Evolutionary conservation across 2,113 vertebrate species (phyloP), one percentile per base, ranked within the genome.

Genomic region (Otolemur garnettii): DNA sequence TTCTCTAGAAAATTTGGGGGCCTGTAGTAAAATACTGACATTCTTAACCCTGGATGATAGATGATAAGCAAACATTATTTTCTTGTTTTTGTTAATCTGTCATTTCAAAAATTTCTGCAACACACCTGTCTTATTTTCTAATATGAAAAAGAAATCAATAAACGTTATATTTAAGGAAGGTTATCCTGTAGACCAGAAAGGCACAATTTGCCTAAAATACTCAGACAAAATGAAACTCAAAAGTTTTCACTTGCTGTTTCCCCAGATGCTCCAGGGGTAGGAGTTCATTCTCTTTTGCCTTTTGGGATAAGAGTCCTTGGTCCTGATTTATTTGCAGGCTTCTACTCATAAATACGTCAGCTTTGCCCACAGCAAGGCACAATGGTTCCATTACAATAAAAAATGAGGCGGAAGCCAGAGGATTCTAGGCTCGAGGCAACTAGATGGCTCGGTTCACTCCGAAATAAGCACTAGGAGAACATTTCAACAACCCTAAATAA

Each of bases 281-380:
- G 55, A 60, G 92, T 92, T 59, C 74, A 78, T 90, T 90, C 19
- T 90, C 35, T 59, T 60, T 28, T 59, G 81, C 92, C 80, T 95
- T 91, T 83, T 55, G 95, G 97, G 79, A 77, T 87, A 60, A 93
- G 83, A 53, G 80, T 86, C 90, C 42, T 97, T 97, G 81, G 95
- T 88, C 89, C 78, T 79, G 94, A 97, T 92, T 94, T 78, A 96
- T 93, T 93, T 87, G 66, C 38, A 60, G 68, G 35, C 75, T 71
- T 21, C 10, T 35, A 72, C 62, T 93, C 68, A 80, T 90, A 93
- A 92, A 92, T 90, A 59, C 24, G 90, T 4, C 1, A 5, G 75
- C 69, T 93, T 90, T 96, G 83, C 95, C 95, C 92, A 80, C 1
- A 64, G 97, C 90, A 22, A 91, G 71, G 95, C 83, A 90, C 86